These are phyloP conservation scores for Napeogenes sylphis DNA, from an alignment of 2,888 invertebrate species.

Conservation along the genomic window DNA sequence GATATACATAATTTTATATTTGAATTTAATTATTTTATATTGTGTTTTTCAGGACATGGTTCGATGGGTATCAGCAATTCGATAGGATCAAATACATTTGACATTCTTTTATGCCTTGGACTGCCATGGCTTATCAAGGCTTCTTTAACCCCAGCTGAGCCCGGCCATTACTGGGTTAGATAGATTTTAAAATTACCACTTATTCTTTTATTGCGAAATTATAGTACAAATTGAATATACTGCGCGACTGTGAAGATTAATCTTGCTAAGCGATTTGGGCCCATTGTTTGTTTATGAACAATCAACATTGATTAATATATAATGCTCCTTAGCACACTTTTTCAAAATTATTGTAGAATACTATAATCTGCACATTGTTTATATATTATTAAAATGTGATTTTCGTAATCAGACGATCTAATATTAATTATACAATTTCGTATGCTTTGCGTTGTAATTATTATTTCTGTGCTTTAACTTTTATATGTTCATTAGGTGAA, in stretches of 20 bases:
- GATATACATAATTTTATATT: not conserved
- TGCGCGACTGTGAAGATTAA: conserved; percentile 21
- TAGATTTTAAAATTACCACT: conserved; percentile 8
- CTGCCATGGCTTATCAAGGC: conserved; percentile 94
- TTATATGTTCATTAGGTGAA: conserved; percentile 78
- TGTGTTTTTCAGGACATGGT: conserved; percentile 82
- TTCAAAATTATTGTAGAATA: not conserved
- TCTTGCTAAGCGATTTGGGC: conserved; percentile 31
- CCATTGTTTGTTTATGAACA: conserved; percentile 23
- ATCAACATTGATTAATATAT: conserved; percentile 10
- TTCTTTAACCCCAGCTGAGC: conserved; percentile 86
- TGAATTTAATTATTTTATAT: conserved; percentile 1
- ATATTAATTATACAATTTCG: not conserved
- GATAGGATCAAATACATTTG: conserved; percentile 93
- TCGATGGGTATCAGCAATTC: conserved; percentile 96
- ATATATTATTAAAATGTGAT: conserved; percentile 8
- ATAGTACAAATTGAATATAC: conserved; percentile 1
- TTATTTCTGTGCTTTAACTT: conserved; percentile 33
- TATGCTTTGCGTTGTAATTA: conserved; percentile 15
- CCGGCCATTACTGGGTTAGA: conserved; percentile 86
- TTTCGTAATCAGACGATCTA: conserved; percentile 19
- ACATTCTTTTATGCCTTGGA: conserved; percentile 91
- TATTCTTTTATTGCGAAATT: conserved; percentile 23
- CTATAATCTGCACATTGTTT: not conserved
- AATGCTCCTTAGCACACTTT: not conserved